phyloP scores from a whole-genome alignment of 2,113 vertebrate genomes.

The Macquaria ambigua region DNA sequence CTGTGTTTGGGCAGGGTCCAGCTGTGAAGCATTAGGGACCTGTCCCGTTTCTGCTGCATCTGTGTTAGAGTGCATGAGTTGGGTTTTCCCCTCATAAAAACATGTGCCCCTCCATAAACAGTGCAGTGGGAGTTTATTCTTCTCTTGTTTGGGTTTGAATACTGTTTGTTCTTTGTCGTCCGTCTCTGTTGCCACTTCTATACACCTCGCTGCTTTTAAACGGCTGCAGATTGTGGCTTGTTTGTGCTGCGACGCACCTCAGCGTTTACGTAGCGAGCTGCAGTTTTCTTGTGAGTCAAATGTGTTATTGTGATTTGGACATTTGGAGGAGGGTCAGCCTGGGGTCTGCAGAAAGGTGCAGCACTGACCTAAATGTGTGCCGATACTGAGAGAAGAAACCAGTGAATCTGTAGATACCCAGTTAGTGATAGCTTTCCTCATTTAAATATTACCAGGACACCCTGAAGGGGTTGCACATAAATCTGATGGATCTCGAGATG shows the following conservation, averaged over 20 bases:
- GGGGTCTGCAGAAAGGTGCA: no score
- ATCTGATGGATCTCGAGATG: background rate
- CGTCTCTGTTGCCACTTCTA: background rate
- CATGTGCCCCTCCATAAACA: conserved; percentile 47
- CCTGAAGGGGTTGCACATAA: background rate
- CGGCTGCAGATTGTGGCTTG: background rate
- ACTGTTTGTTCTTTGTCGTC: conserved; percentile 10
- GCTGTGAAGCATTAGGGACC: conserved; percentile 75
- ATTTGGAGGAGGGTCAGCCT: background rate
- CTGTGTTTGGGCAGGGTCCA: conserved; percentile 68
- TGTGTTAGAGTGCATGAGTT: conserved; percentile 50
- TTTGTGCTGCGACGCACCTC: conserved; percentile 26
- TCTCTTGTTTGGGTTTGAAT: conserved; percentile 28
- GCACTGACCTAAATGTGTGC: background rate
- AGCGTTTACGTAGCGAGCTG: background rate
- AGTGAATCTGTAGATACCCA: background rate
- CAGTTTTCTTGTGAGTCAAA: background rate
- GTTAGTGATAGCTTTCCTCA: background rate
- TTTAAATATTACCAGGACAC: background rate
- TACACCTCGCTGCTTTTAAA: background rate
- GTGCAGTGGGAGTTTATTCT: conserved; percentile 39
- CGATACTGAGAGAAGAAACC: background rate
- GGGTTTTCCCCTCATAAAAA: conserved; percentile 81
- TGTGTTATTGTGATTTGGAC: background rate
- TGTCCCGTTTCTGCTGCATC: conserved; percentile 66